Conservation (phyloP, 1,140 invertebrate species). For the Cotesia typhae region DNA sequence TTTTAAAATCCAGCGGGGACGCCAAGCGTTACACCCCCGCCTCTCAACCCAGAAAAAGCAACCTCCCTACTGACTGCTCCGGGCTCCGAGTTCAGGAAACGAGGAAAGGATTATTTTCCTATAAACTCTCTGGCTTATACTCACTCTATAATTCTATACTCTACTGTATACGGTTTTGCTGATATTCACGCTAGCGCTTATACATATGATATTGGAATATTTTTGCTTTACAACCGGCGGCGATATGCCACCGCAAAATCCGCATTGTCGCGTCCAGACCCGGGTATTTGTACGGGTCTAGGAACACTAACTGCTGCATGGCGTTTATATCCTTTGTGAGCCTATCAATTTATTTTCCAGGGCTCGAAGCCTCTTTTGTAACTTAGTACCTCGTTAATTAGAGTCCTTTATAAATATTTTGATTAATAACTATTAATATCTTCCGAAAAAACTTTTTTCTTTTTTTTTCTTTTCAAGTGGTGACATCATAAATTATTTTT, state of each 20-base stretch:
- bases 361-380: no score
- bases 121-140: constrained; percentile 23
- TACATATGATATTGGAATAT: constrained; percentile 30
- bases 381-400: no score
- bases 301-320: neutral
- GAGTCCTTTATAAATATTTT: no score
- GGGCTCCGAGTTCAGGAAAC: constrained; percentile 17
- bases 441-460: no score
- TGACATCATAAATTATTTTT: no score
- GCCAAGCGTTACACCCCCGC: neutral
- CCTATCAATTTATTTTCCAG: no score
- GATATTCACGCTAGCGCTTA: constrained; percentile 14
- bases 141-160: neutral
- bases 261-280: constrained; percentile 12
- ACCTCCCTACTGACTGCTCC: neutral
- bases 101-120: constrained; percentile 24
- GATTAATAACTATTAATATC: no score
- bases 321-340: neutral
- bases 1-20: constrained; percentile 9
- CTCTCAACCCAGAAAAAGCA: constrained; percentile 8
- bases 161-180: constrained; percentile 13
- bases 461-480: no score
- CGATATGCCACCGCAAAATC: constrained; percentile 21
- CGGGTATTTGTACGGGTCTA: constrained; percentile 14
- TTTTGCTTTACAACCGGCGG: constrained; percentile 12